Evolutionary conservation across 2,888 invertebrate species (phyloP).

Genomic region (Drosophila sordidula): DNA sequence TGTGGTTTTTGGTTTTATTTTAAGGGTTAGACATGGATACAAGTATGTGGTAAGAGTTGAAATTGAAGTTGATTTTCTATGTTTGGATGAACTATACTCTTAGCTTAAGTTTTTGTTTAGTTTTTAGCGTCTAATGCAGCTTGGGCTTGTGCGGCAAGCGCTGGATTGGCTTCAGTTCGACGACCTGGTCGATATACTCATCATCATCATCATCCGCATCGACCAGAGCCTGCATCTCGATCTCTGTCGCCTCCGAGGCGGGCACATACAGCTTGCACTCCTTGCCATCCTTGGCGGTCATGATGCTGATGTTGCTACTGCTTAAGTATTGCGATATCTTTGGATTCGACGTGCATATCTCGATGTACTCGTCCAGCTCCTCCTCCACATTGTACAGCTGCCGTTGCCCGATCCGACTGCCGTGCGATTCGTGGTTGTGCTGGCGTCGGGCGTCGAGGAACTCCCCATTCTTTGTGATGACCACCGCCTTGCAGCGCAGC

Average conservation of each 20-base stretch:
- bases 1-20: slow-evolving; percentile 38
- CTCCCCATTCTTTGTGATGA: slow-evolving; percentile 83
- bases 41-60: slow-evolving; percentile 20
- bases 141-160: slow-evolving; percentile 45
- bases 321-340: slow-evolving; percentile 81
- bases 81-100: background rate
- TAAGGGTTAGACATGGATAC: slow-evolving; percentile 42
- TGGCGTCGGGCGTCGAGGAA: slow-evolving; percentile 81
- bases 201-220: slow-evolving; percentile 41
- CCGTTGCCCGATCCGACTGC: slow-evolving; percentile 82
- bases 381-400: slow-evolving; percentile 83
- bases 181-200: slow-evolving; percentile 39
- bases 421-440: slow-evolving; percentile 83
- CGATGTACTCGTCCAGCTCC: slow-evolving; percentile 84
- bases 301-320: slow-evolving; percentile 80
- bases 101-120: slow-evolving; percentile 8
- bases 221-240: slow-evolving; percentile 69
- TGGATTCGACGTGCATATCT: slow-evolving; percentile 82
- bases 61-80: slow-evolving; percentile 3
- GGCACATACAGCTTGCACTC: slow-evolving; percentile 83
- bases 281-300: slow-evolving; percentile 81
- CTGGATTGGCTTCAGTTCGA: slow-evolving; percentile 29
- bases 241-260: slow-evolving; percentile 70
- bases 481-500: slow-evolving; percentile 84
- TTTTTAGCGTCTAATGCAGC: slow-evolving; percentile 29